Evolutionary conservation across 1,140 invertebrate genomes (phyloP).

Genomic region (Drosophila lacteicornis): DNA sequence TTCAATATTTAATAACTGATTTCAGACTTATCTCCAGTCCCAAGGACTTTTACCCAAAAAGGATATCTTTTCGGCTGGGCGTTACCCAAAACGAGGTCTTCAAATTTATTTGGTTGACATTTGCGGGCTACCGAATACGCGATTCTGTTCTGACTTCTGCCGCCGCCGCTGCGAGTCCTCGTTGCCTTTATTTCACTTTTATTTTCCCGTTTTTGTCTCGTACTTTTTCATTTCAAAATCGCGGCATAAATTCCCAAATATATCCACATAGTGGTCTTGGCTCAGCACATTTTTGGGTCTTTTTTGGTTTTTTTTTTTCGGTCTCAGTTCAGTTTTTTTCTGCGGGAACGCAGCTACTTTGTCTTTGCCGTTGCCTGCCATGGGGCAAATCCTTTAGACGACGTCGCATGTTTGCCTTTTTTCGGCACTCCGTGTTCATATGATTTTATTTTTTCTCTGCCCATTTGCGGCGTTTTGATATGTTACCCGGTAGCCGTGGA

Average conservation of each 20-base stretch:
- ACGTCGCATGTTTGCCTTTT: conserved; percentile 77
- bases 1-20: neutral
- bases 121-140: conserved; percentile 55
- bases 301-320: neutral
- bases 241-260: conserved; percentile 74
- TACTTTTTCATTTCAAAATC: conserved; percentile 52
- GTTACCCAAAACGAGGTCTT: conserved; percentile 3
- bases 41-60: neutral
- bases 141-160: conserved; percentile 46
- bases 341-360: conserved; percentile 59
- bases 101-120: conserved; percentile 46
- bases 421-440: conserved; percentile 65
- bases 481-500: conserved; percentile 75
- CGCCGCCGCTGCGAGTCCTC: conserved; percentile 19
- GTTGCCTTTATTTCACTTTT: conserved; percentile 65
- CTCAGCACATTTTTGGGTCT: conserved; percentile 51
- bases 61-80: conserved; percentile 1
- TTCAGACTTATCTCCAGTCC: no score
- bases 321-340: conserved; percentile 7
- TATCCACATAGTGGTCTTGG: conserved; percentile 40
- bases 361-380: conserved; percentile 69
- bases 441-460: conserved; percentile 74
- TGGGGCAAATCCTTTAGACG: conserved; percentile 77
- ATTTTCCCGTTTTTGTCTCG: conserved; percentile 31
- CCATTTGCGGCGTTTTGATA: conserved; percentile 81